phyloP scores from a whole-genome alignment of 2,888 invertebrate genomes.

The Andricus quercusramuli region DNA sequence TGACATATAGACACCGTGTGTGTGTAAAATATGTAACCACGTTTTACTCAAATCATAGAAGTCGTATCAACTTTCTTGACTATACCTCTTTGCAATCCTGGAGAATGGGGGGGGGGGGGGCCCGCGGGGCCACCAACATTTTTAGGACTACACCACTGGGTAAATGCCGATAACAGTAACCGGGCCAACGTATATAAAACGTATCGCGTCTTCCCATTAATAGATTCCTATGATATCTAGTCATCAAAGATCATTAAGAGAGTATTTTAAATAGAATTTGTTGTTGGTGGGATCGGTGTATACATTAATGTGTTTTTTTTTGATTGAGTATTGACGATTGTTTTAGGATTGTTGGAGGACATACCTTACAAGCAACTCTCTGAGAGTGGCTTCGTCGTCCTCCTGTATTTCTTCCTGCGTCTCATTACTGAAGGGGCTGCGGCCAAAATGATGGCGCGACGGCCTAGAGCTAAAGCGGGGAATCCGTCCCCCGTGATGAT shows the following conservation, averaged over 20 bases:
- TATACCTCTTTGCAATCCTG: no score
- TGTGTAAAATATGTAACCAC: no score
- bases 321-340: not conserved
- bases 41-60: no score
- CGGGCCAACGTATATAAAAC: not conserved
- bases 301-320: not conserved
- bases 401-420: slow-evolving; percentile 88
- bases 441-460: slow-evolving; percentile 78
- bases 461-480: slow-evolving; percentile 72
- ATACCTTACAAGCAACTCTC: slow-evolving; percentile 96
- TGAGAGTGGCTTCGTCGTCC: slow-evolving; percentile 94
- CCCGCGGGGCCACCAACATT: no score
- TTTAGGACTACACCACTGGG: no score
- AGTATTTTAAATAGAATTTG: not conserved
- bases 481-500: slow-evolving; percentile 72
- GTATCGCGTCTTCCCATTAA: not conserved
- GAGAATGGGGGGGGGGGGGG: no score
- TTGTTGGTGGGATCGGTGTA: not conserved
- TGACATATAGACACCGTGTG: no score
- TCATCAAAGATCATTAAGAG: not conserved
- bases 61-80: no score
- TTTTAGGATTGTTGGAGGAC: slow-evolving; percentile 68
- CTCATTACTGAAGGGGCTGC: slow-evolving; percentile 87
- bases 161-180: no score
- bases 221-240: not conserved